A percentile compares a stretch with the other conserved stretches of the same genome.
Conservation (phyloP, 2,113 vertebrate genomes). For the Sceloporus tristichus region DNA sequence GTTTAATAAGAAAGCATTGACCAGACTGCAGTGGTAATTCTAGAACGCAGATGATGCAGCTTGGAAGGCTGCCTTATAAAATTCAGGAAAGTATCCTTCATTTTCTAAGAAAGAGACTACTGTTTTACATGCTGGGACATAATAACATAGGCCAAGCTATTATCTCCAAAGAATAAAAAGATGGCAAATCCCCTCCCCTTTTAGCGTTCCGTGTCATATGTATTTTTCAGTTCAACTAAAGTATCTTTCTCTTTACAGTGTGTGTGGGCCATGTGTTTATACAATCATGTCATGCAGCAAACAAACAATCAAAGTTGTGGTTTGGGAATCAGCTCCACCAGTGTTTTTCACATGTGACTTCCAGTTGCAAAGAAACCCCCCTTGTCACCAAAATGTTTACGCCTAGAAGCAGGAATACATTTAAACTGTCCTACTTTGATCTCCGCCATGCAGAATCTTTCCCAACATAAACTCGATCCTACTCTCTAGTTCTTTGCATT, state of each 20-base stretch:
- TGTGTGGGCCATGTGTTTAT: slow-evolving; percentile 37
- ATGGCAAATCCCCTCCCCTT: background rate
- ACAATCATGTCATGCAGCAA: slow-evolving; percentile 39
- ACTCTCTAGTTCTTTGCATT: background rate
- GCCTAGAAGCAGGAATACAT: background rate
- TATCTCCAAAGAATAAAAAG: background rate
- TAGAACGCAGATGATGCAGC: background rate
- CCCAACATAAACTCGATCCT: background rate
- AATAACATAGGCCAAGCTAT: background rate
- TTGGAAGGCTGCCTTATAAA: background rate
- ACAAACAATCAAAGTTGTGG: slow-evolving; percentile 17
- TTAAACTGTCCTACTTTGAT: background rate
- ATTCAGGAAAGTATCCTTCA: background rate
- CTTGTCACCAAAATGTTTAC: background rate
- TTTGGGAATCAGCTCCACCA: slow-evolving; percentile 33
- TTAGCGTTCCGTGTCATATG: rapidly evolving
- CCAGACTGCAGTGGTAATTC: background rate
- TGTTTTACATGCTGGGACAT: background rate
- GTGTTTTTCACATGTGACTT: slow-evolving; percentile 22
- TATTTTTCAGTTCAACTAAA: slow-evolving; percentile 19
- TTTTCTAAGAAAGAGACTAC: background rate
- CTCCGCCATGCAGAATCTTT: background rate
- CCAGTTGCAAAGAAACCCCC: background rate
- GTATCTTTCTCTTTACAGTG: background rate
- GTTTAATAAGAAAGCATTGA: background rate